phyloP scores from a whole-genome alignment of 1,140 invertebrate species.

The Heterodera carotae region DNA sequence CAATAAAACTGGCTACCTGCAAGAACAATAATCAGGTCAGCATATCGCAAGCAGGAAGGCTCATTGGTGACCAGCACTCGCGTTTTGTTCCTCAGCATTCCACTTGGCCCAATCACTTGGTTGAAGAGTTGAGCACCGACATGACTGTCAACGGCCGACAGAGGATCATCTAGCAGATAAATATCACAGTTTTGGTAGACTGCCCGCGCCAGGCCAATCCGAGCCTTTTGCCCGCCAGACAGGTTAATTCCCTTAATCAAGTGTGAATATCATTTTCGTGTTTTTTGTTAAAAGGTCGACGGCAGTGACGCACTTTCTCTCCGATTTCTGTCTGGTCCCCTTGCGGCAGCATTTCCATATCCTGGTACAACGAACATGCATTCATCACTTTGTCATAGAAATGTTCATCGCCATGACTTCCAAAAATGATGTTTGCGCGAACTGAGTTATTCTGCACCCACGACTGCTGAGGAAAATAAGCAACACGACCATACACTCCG shows the following conservation, averaged over 20 bases:
- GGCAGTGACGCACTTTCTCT: conserved; percentile 67
- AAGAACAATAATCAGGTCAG: conserved; percentile 48
- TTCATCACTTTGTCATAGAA: conserved; percentile 74
- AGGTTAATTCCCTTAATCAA: conserved; percentile 90
- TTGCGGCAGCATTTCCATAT: conserved; percentile 66
- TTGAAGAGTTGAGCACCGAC: conserved; percentile 90
- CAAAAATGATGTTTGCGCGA: conserved; percentile 83
- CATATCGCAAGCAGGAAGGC: conserved; percentile 55
- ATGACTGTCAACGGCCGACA: conserved; percentile 91
- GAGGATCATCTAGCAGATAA: conserved; percentile 89
- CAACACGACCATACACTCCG: conserved; percentile 42
- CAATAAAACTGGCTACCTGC: conserved; percentile 40
- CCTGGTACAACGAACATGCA: conserved; percentile 67
- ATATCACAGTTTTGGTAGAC: conserved; percentile 87
- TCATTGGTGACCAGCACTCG: conserved; percentile 65
- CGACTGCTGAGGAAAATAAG: conserved; percentile 84
- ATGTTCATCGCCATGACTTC: conserved; percentile 73
- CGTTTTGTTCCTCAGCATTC: conserved; percentile 71
- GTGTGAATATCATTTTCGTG: no score
- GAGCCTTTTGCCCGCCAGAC: conserved; percentile 93
- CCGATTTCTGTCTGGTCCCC: conserved; percentile 70
- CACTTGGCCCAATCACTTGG: conserved; percentile 75
- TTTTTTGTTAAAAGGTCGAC: no score
- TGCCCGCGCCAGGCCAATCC: conserved; percentile 88
- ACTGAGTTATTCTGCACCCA: conserved; percentile 93